Evolutionary conservation across 2,888 invertebrate species (phyloP).

Genomic region (Hoplodrina ambigua): DNA sequence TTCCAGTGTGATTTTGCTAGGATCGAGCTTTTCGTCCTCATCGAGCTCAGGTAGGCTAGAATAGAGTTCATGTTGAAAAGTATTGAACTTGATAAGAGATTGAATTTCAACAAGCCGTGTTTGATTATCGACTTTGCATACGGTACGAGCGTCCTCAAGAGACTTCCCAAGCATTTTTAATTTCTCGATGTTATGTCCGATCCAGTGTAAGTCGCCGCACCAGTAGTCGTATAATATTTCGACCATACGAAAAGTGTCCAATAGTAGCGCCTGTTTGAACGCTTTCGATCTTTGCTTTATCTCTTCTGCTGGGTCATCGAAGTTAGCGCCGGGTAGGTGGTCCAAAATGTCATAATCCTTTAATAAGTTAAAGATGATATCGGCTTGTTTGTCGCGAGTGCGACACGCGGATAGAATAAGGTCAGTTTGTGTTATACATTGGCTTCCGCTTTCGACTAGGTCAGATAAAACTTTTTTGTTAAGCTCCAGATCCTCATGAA

Average conservation of each 20-base stretch:
- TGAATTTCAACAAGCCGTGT: not conserved
- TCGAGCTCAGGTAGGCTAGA: not conserved
- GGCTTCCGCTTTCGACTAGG: not conserved
- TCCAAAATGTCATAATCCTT: constrained; percentile 31
- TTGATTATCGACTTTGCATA: not conserved
- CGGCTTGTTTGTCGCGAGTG: constrained; percentile 1
- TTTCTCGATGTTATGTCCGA: constrained; percentile 14
- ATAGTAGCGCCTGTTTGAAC: constrained; percentile 29
- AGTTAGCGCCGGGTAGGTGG: constrained; percentile 24
- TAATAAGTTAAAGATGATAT: constrained; percentile 25
- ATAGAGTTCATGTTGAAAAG: constrained; percentile 32
- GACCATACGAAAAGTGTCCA: constrained; percentile 22
- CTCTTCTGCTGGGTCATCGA: constrained; percentile 9
- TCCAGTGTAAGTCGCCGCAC: constrained; percentile 44
- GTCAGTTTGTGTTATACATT: constrained; percentile 25
- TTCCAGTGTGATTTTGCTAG: not conserved
- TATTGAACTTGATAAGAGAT: constrained; percentile 25
- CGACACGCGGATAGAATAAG: constrained; percentile 47
- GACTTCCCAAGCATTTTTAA: constrained; percentile 20
- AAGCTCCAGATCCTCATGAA: constrained; percentile 2
- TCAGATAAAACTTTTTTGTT: constrained; percentile 12
- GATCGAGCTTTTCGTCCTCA: no score
- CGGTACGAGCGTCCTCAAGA: not conserved
- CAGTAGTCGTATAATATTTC: constrained; percentile 53
- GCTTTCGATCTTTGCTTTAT: constrained; percentile 22